phyloP scores from a whole-genome alignment of 2,797 vertebrate genomes.

The Nyctibius grandis region DNA sequence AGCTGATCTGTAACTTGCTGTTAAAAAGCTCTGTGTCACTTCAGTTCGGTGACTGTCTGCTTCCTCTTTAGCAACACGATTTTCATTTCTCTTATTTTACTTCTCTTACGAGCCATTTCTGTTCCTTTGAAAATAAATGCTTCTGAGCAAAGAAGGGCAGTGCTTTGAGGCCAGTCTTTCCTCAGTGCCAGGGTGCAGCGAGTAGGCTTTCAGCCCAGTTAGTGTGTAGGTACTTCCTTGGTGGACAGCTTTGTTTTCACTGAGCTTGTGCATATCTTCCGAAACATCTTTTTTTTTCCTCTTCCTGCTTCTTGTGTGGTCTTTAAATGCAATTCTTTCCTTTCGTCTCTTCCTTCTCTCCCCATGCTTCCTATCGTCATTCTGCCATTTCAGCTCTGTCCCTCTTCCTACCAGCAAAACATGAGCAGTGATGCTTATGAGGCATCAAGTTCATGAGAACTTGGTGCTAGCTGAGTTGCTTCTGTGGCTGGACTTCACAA shows the following conservation, averaged over 20 bases:
- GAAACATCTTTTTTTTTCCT: background rate
- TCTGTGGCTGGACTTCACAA: background rate
- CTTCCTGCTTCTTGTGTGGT: background rate
- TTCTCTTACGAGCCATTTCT: background rate
- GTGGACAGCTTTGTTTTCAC: background rate
- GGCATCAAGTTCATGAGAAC: background rate
- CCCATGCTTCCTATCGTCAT: background rate
- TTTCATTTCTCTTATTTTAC: background rate
- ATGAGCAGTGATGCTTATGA: background rate
- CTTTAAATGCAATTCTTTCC: background rate
- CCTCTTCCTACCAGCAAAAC: background rate
- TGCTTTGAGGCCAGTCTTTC: background rate
- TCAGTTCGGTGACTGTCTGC: background rate
- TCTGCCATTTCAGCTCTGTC: background rate
- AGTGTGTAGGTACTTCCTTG: background rate
- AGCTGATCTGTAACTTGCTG: background rate
- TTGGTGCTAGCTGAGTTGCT: background rate
- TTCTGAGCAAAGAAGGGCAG: background rate
- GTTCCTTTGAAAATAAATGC: background rate
- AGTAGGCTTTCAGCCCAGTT: background rate
- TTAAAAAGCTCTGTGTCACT: background rate
- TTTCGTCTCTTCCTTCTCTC: background rate
- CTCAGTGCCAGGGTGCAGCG: background rate
- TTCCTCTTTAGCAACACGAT: background rate
- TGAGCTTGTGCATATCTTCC: background rate